Conservation (phyloP, 2,797 vertebrate species). For the Falco columbarius region DNA sequence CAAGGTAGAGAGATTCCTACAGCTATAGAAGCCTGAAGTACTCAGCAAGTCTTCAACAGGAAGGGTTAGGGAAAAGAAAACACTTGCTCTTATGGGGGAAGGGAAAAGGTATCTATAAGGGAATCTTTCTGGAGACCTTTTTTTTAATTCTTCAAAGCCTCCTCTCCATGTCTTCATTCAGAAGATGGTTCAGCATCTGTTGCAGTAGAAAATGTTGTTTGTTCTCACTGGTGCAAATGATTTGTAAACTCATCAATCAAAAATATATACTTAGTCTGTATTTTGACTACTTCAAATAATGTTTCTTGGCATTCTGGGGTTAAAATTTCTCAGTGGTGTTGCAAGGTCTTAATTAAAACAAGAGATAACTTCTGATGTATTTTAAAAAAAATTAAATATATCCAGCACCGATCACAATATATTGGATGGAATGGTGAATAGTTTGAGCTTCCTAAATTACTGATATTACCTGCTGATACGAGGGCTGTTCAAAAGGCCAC, state of each 20-base stretch:
- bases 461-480: constrained; percentile 81
- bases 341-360: constrained; percentile 75
- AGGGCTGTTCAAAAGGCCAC: constrained; percentile 82
- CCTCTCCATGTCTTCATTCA: not conserved
- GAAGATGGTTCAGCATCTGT: not conserved
- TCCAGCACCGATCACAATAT: constrained; percentile 70
- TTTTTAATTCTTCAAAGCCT: not conserved
- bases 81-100: not conserved
- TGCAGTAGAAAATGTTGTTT: not conserved
- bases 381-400: constrained; percentile 50
- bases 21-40: not conserved
- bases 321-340: constrained; percentile 67
- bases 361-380: constrained; percentile 71
- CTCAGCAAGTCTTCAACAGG: not conserved
- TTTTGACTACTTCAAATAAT: constrained; percentile 59
- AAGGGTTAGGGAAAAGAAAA: not conserved
- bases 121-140: not conserved
- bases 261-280: constrained; percentile 19
- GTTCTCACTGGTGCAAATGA: constrained; percentile 5
- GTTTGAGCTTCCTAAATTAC: constrained; percentile 79
- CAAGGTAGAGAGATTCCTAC: not conserved
- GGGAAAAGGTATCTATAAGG: not conserved
- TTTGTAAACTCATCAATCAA: constrained; percentile 19
- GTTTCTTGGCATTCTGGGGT: constrained; percentile 37
- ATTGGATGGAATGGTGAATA: constrained; percentile 72